Evolutionary conservation across 1,140 invertebrate genomes (phyloP), one percentile per base, ranked within the genome.

Genomic region (Leptinotarsa texana): DNA sequence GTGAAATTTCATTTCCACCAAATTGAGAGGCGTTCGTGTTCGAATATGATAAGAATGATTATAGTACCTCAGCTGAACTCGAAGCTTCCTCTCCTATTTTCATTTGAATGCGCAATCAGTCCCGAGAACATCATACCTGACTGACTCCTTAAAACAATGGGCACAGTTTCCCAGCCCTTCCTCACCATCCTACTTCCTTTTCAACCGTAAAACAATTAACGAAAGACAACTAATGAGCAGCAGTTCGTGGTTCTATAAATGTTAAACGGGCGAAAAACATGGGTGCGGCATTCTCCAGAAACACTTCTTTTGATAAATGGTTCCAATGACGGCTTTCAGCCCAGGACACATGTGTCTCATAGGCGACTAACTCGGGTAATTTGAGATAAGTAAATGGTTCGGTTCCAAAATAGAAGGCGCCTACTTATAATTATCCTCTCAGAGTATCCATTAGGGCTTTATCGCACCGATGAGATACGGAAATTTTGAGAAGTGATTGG

Each of bases 331-430:
- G 13, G 24, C 61, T 21, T 33, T 21, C 24, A 15, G 47, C 48
- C 18, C 63, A 66, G 47, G 47, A 48, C 72, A 73, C 72, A 73
- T 73, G 63, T 73, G 72, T 73, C 61, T 73, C 71, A 57, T 57
- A 57, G 51, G 51, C 51, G 51, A 57, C 51, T 57, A 57, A 57
- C 51, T 57, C 22, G 65, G 21, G 63, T 66, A 73, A 73, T 73
- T 73, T 51, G 47, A 73, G 72, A 73, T 73, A 73, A 73, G 72
- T 27, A 51, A 65, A 73, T 15, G 63, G 72, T 65, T 73, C 27
- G 33, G 48, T 48, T 73, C 33, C 17, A 27, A 73, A 73, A 72
- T 66, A 66, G 63, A 61, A 67, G 72, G 72, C 72, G 48, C 63
- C 72, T 65, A 24, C 57, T 65, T 57, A 73, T 73, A 73, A 73